Evolutionary conservation across 2,113 vertebrate species (phyloP).

Genomic region (Mus spicilegus): DNA sequence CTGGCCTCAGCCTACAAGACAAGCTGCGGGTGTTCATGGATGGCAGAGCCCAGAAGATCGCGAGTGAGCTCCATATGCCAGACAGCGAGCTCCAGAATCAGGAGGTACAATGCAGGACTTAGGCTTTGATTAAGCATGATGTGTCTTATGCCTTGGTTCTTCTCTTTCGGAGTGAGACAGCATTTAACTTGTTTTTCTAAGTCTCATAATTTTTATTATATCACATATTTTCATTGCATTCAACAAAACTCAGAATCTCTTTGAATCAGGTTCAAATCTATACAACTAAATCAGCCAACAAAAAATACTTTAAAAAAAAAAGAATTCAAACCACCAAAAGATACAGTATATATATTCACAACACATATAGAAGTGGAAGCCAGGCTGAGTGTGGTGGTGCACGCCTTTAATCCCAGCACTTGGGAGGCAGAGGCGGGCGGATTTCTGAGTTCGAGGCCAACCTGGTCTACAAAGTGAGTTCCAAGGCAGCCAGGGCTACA

Average conservation of each 20-base stretch:
- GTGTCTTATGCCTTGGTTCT: not conserved
- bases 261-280: constrained; percentile 13
- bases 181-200: not conserved
- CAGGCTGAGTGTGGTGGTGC: not conserved
- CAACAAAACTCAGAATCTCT: constrained; percentile 48
- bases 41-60: not conserved
- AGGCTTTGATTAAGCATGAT: not conserved
- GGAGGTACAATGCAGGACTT: rapidly evolving
- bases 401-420: too few species aligned
- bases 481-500: too few species aligned
- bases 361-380: constrained; percentile 64
- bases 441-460: too few species aligned
- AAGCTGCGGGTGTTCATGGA: not conserved
- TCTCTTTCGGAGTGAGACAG: not conserved
- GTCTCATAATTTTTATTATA: constrained; percentile 50
- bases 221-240: constrained; percentile 54
- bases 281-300: constrained; percentile 34
- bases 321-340: constrained; percentile 43
- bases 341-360: not conserved
- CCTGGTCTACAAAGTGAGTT: too few species aligned
- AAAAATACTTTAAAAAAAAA: constrained; percentile 11
- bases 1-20: not conserved
- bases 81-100: not conserved
- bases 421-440: too few species aligned
- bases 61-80: not conserved